Base-by-base conservation (phyloP, 2,797 vertebrate genomes). In the Anolis apletophallus region DNA sequence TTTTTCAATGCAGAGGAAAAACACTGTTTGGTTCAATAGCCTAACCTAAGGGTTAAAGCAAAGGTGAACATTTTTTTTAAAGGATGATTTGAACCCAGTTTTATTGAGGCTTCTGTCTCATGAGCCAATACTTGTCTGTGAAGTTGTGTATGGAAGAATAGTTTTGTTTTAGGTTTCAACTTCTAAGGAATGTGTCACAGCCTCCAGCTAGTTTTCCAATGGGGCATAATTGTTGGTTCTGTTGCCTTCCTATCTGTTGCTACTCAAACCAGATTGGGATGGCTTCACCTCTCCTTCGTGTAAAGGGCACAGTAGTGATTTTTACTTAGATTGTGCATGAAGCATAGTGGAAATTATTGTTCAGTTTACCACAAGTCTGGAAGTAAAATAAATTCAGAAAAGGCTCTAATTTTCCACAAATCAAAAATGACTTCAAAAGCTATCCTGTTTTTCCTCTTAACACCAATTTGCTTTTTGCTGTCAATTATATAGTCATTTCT, bases 141-240 rank as follows among this genome's bases (percentile, higher is more conserved):
- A 64, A 64, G 78, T 34, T 0, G 0, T 55, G 19, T 78, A 17
- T 13, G 29, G 59, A 55, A 72, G 26, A 83, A 81, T 0, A 0
- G 83, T 32, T 52, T 59, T 93, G 90, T 87, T 94, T 92, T 54
- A 8, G 81, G 40, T 85, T 85, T 77, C 88, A 91, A 91, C 88
- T 86, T 0, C 72, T 74, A 80, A 69, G 1, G 0, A 83, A 59
- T 75, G 0, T 26, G 0, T 1, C 57, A 34, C 88, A 86, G 89
- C 81, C 12, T 82, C 82, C 0, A 7, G 73, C 90, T 1, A 1
- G 87, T 71, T 67, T 13, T 0, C 0, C 3, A 36, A 16, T 59
- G 87, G 72, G 23, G 3, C 0, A 50, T 54, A 91, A 87, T 75
- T 0, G 13, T 83, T 54, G 1, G 68, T 19, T 76, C 4, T 64